Conservation (phyloP, 2,888 invertebrate genomes). For the Malachius bipustulatus region DNA sequence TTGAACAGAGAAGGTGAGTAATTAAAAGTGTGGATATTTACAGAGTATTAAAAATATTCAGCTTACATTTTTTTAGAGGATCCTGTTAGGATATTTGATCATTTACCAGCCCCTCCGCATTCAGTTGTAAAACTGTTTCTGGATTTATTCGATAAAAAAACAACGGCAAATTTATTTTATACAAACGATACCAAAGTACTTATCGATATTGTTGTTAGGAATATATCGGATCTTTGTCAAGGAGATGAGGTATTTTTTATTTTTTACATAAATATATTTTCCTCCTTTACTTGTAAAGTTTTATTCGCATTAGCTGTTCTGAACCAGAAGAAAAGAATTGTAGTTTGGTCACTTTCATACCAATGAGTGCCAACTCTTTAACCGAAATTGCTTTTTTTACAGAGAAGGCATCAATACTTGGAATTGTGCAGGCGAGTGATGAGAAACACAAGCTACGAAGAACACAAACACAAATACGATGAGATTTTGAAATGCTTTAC, state of each 20-base stretch:
- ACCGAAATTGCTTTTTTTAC: no score
- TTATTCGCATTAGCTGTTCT: no score
- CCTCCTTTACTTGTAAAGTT: no score
- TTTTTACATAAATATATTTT: no score
- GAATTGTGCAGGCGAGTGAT: conserved; percentile 69
- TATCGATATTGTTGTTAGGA: conserved; percentile 84
- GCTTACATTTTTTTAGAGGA: conserved; percentile 72
- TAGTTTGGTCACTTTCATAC: no score
- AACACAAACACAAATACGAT: conserved; percentile 67
- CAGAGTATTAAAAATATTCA: background rate
- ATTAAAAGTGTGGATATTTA: background rate
- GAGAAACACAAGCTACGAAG: conserved; percentile 67
- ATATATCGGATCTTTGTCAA: conserved; percentile 78
- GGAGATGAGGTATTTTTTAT: conserved; percentile 58
- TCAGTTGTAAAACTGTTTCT: conserved; percentile 80
- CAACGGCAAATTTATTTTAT: conserved; percentile 80
- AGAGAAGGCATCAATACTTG: conserved; percentile 69
- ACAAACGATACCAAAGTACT: conserved; percentile 91
- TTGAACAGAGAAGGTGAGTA: conserved; percentile 77
- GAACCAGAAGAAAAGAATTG: no score
- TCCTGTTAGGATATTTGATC: conserved; percentile 75
- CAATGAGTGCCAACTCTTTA: no score
- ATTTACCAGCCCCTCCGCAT: conserved; percentile 67
- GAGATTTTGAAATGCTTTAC: conserved; percentile 78
- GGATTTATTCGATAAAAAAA: conserved; percentile 69